These are phyloP conservation scores for Cynopterus sphinx DNA, from an alignment of 2,797 vertebrate genomes.

Conservation along the genomic window DNA sequence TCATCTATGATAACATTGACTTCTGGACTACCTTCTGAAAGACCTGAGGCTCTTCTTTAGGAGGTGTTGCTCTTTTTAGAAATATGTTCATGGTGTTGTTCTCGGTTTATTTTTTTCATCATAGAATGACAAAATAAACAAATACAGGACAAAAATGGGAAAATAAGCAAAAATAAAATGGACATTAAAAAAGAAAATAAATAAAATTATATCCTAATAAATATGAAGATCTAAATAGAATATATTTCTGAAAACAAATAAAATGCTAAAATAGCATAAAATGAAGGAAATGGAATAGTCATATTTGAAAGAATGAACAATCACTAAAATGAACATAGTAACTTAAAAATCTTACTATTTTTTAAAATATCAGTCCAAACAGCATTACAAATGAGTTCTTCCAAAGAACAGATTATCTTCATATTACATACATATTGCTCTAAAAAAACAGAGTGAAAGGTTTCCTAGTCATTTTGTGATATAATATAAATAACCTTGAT, in stretches of 20 bases:
- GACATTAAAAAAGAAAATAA: background rate
- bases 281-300: background rate
- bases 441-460: background rate
- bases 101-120: background rate
- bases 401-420: background rate
- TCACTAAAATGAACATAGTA: background rate
- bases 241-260: constrained; percentile 23
- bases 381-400: background rate
- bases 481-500: background rate
- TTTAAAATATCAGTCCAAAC: background rate
- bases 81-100: background rate
- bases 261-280: background rate
- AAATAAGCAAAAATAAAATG: background rate
- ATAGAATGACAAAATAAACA: background rate
- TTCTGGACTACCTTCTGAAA: background rate
- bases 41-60: background rate
- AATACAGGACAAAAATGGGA: background rate
- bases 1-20: background rate
- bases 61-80: background rate
- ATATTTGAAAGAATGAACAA: background rate
- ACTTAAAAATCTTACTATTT: background rate
- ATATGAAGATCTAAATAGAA: background rate
- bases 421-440: background rate
- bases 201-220: background rate
- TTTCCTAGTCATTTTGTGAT: background rate